Evolutionary conservation across 64 coral and sea anemone species (phyloP), one percentile per base, ranked within the genome.

Genomic region (Anthopleura sola): DNA sequence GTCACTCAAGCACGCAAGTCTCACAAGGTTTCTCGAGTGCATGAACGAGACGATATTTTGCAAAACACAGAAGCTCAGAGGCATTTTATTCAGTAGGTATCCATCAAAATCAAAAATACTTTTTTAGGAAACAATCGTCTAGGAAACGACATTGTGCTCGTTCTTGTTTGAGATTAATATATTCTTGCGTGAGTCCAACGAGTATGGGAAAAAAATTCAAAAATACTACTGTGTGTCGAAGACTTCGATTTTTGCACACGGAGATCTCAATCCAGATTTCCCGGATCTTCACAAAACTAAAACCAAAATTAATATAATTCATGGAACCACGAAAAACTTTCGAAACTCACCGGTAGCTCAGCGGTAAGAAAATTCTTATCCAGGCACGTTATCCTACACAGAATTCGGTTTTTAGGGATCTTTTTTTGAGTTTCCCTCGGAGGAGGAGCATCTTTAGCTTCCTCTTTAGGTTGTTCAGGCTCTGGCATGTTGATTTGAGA

Each of bases 351-450:
- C 54, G 82, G 84, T 34, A 91, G 53, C 68, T 91, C 89, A 14
- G 89, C 78, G 31, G 83, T 91, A 19, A 91, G 68, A 24, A 85
- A 77, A 14, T 81, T 86, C 46, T 85, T 85, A 86, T 91, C 89
- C 11, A 91, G 55, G 33, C 82, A 82, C 46, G 89, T 91, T 32
- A 91, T 71, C 20, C 78, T 83, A 66, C 89, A 91, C 3, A 85
- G 71, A 51, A 91, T 64, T 5, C 89, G 89, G 60, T 91, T 91
- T 75, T 56, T 64, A 55, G 84, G 83, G 0, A 85, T 75, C 55
- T 91, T 91, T 75, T 85, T 91, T 11, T 7, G 75, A 18, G 75
- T 6, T 81, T 91, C 71, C 46, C 86, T 75, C 37, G 50, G 75
- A 37, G 84, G 76, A 69, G 89, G 56, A 68, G 55, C 38, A 15